These are phyloP conservation scores for Nematolebias whitei DNA, from an alignment of 2,113 vertebrate species.

Conservation along the genomic window DNA sequence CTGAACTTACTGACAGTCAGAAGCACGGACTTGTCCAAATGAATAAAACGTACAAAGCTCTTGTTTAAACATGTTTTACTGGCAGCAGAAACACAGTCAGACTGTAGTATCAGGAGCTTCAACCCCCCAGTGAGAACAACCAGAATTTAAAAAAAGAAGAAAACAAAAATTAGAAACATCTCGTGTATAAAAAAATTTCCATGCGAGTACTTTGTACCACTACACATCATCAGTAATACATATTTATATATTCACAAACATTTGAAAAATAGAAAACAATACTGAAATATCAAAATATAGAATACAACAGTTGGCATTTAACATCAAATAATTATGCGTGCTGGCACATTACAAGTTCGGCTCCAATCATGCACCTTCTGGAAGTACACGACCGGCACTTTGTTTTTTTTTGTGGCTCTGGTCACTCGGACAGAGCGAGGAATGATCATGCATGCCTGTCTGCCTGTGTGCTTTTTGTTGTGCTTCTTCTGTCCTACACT, in stretches of 20 bases:
- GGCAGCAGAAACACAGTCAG: constrained; percentile 81
- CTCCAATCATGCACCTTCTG: constrained; percentile 81
- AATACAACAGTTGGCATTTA: constrained; percentile 74
- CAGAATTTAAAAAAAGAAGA: constrained; percentile 68
- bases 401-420: constrained; percentile 22
- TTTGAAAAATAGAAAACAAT: constrained; percentile 83
- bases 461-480: constrained; percentile 68
- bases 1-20: background rate
- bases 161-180: constrained; percentile 81
- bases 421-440: constrained; percentile 39
- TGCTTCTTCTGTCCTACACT: constrained; percentile 53
- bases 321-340: constrained; percentile 81
- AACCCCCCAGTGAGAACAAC: constrained; percentile 76
- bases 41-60: background rate
- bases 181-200: constrained; percentile 82
- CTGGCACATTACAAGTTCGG: constrained; percentile 77
- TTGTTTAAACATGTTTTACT: constrained; percentile 72
- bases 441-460: constrained; percentile 61
- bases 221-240: constrained; percentile 82
- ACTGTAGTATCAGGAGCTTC: constrained; percentile 67
- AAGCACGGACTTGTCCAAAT: too few relatives aligned
- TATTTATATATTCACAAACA: constrained; percentile 86
- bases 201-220: constrained; percentile 85
- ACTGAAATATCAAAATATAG: constrained; percentile 78
- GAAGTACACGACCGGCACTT: constrained; percentile 64